Conservation (phyloP, 2,113 vertebrate species). For the Himantopus leucocephalus region DNA sequence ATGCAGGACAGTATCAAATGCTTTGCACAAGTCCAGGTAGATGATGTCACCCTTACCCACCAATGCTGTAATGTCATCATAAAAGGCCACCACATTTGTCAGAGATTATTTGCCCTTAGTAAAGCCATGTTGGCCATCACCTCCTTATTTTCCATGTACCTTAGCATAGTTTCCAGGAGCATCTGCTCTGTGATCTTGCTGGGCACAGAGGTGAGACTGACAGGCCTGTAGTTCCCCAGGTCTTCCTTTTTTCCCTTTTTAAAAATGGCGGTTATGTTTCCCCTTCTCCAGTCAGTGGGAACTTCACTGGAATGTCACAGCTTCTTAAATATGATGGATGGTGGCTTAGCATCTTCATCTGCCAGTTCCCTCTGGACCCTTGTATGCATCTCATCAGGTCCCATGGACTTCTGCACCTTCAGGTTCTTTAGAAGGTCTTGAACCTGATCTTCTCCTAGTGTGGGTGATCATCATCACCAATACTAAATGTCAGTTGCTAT, state of each 20-base stretch:
- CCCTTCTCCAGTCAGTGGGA: not conserved
- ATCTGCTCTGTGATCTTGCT: not conserved
- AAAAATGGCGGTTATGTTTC: not conserved
- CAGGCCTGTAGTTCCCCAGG: not conserved
- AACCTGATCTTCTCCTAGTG: not conserved
- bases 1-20: not conserved
- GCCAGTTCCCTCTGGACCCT: not conserved
- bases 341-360: not conserved
- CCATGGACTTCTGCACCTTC: not conserved
- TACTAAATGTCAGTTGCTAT: not conserved
- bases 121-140: not conserved
- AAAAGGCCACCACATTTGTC: not conserved
- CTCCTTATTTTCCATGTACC: not conserved
- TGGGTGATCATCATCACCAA: not conserved
- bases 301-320: not conserved
- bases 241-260: not conserved
- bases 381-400: not conserved
- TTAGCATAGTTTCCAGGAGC: not conserved
- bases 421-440: not conserved
- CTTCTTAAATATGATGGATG: not conserved
- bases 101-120: not conserved
- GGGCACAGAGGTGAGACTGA: not conserved
- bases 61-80: not conserved
- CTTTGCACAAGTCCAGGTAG: not conserved
- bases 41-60: not conserved